These are phyloP conservation scores for Molossus molossus DNA, from an alignment of 2,797 vertebrate genomes.

Conservation along the genomic window DNA sequence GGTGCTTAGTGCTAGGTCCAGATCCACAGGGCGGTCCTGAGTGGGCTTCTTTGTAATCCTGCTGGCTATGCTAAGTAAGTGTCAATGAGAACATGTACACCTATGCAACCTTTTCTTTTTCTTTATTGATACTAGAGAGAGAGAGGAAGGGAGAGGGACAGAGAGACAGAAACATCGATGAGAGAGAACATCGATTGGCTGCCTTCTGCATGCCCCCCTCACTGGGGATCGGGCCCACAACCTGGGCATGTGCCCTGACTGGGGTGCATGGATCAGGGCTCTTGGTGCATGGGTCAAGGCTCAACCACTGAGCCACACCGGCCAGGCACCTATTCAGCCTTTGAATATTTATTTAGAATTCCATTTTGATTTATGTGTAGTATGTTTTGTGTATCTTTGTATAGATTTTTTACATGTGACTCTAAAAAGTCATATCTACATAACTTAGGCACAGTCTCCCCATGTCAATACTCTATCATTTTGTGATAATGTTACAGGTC, in stretches of 20 bases:
- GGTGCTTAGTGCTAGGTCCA: neutral
- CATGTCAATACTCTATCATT: neutral
- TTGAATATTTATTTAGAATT: neutral
- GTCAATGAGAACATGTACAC: neutral
- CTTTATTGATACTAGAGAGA: too few relatives aligned
- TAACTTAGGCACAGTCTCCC: neutral
- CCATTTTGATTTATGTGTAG: neutral
- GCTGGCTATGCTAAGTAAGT: neutral
- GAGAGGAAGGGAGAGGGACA: too few relatives aligned
- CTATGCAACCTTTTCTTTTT: neutral
- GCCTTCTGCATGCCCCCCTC: too few relatives aligned
- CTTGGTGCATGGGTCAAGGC: too few relatives aligned
- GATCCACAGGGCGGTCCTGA: neutral
- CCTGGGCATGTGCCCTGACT: too few relatives aligned
- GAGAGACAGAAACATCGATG: too few relatives aligned
- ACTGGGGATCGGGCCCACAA: too few relatives aligned
- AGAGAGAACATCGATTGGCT: too few relatives aligned
- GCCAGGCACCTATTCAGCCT: neutral
- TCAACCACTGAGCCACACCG: too few relatives aligned
- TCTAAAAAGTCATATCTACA: neutral
- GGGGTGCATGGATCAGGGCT: too few relatives aligned
- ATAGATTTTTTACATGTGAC: neutral
- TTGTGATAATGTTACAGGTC: neutral
- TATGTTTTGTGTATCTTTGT: neutral
- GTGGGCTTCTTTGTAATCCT: neutral